A percentile compares a stretch with the other conserved stretches of the same genome.
Evolutionary conservation across 2,888 invertebrate species (phyloP).

Genomic region (Ophioninae sp.): DNA sequence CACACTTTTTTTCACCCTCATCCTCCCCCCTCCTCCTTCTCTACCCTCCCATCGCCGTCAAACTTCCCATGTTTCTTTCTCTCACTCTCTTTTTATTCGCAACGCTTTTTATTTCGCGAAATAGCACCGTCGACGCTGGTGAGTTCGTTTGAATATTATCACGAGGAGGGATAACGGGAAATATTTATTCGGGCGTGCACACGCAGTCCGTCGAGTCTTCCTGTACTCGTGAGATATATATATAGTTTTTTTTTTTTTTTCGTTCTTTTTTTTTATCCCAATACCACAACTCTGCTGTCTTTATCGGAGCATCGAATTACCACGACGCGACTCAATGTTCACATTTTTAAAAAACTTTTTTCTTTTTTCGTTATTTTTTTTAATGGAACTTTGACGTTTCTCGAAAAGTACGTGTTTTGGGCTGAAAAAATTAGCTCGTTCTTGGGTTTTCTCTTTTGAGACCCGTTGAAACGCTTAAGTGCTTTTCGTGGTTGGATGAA

Average conservation of each 20-base stretch:
- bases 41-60: background rate
- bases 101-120: slow-evolving; percentile 25
- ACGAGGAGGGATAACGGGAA: slow-evolving; percentile 24
- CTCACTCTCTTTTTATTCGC: background rate
- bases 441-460: background rate
- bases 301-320: background rate
- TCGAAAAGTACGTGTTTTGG: background rate
- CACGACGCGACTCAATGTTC: background rate
- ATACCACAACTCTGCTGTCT: background rate
- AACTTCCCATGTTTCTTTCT: slow-evolving; percentile 5
- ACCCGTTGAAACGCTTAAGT: background rate
- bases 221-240: background rate
- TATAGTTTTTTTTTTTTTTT: background rate
- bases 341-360: background rate
- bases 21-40: background rate
- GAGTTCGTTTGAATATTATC: slow-evolving; percentile 49
- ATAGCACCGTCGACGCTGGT: slow-evolving; percentile 35
- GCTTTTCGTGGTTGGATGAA: background rate
- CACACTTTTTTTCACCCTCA: background rate
- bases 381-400: background rate
- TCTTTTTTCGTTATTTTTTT: background rate
- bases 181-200: slow-evolving; percentile 48
- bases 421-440: background rate
- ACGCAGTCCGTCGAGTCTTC: background rate
- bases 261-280: background rate